phyloP scores from a whole-genome alignment of 2,888 invertebrate genomes.

The Acanthosepion pharaonis region DNA sequence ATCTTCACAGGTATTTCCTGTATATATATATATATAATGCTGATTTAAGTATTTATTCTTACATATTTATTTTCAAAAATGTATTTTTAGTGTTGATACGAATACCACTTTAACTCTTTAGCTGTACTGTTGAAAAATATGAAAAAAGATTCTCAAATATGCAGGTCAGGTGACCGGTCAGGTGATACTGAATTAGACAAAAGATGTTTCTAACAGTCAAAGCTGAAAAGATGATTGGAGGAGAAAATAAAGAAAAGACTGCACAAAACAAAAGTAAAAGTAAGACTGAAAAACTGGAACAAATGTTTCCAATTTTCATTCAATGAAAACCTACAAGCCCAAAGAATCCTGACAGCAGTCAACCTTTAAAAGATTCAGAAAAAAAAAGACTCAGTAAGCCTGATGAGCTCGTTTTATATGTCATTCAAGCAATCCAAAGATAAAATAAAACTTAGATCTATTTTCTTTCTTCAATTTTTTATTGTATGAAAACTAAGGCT shows the following conservation, averaged over 20 bases:
- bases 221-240: neutral
- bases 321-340: neutral
- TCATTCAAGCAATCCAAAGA: neutral
- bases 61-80: no score
- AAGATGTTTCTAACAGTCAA: neutral
- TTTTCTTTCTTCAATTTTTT: neutral
- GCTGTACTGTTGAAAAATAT: neutral
- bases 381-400: no score
- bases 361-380: neutral
- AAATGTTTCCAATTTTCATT: neutral
- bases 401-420: neutral
- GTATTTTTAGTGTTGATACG: no score
- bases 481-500: neutral
- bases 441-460: neutral
- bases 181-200: neutral
- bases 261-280: neutral
- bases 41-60: no score
- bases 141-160: neutral
- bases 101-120: no score
- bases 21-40: no score
- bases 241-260: neutral
- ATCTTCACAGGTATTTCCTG: no score
- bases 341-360: constrained; percentile 5
- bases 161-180: neutral
- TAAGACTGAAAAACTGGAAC: neutral